Base-by-base conservation (phyloP, 2,797 vertebrate species). In the Cyprinodon diabolis region DNA sequence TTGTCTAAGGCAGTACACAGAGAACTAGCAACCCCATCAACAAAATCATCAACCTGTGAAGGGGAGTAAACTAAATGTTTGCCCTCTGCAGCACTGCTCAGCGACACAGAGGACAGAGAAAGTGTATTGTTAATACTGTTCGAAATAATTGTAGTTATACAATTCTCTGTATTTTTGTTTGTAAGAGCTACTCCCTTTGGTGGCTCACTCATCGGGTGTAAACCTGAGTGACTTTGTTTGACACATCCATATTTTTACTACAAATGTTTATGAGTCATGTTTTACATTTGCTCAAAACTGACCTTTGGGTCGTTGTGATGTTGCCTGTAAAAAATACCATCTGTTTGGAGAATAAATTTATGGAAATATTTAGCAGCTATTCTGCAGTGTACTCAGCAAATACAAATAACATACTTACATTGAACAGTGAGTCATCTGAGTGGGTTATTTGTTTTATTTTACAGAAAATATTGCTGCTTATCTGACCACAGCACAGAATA, bases 211-310 rank as follows among this genome's bases (percentile, higher is more conserved):
- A 95, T 95, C 56, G 60, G n/a, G n/a, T 40, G 45, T 77, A 71
- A 52, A 71, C 69, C 30, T 43, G 51, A 54, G 35, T 21, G 94
- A 95, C 54, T 96, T 96, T 96, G 76, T 92, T 93, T 87, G 95
- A 96, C 96, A 71, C 76, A 82, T 94, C 37, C 30, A 58, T 57
- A 94, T 96, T 79, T 97, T 95, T 85, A 96, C 95, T 0, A 96
- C 96, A 84, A 96, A 95, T 72, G 55, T 73, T 40, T 69, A 69
- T 68, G 66, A 72, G 75, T 76, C 69, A 77, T 4, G 55, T 54
- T 47, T 30, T 19, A 62, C 55, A 69, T 35, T 58, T 60, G 65
- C 55, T 49, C 52, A 57, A 17, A 0, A 73, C 30, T 23, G 6
- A 40, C 9, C 69, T 54, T 65, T 69, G 54, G 66, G 71, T 77